Evolutionary conservation across 2,888 invertebrate species (phyloP).

Genomic region (Leucania comma): DNA sequence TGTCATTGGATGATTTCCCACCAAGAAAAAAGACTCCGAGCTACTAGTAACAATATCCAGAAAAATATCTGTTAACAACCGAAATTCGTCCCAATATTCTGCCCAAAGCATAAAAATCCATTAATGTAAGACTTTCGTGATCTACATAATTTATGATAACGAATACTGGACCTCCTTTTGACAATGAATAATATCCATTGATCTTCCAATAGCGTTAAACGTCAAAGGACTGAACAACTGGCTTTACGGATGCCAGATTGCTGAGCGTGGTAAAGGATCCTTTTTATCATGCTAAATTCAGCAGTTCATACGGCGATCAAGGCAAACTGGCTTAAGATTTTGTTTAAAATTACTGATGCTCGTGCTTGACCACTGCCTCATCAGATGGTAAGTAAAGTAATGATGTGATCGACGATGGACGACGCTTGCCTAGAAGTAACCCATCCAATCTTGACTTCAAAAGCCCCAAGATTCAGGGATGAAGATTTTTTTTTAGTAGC

Average conservation of each 20-base stretch:
- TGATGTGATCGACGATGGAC: too few species aligned
- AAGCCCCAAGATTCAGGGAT: too few species aligned
- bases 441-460: too few species aligned
- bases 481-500: too few species aligned
- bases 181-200: conserved; percentile 58
- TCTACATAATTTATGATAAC: conserved; percentile 64
- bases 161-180: conserved; percentile 54
- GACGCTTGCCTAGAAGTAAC: too few species aligned
- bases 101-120: conserved; percentile 31
- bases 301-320: not conserved
- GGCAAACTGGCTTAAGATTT: not conserved
- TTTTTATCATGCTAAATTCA: not conserved
- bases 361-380: too few species aligned
- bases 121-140: conserved; percentile 25
- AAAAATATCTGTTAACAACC: not conserved
- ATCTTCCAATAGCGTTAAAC: conserved; percentile 34
- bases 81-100: not conserved
- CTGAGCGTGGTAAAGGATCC: not conserved
- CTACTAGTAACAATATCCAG: not conserved
- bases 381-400: too few species aligned
- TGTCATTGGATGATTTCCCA: too few species aligned
- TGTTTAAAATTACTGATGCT: not conserved
- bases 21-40: not conserved
- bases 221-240: conserved; percentile 35
- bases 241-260: conserved; percentile 18